Evolutionary conservation across 2,113 vertebrate species (phyloP), one percentile per base, ranked within the genome.

Genomic region (Tamias sibiricus): DNA sequence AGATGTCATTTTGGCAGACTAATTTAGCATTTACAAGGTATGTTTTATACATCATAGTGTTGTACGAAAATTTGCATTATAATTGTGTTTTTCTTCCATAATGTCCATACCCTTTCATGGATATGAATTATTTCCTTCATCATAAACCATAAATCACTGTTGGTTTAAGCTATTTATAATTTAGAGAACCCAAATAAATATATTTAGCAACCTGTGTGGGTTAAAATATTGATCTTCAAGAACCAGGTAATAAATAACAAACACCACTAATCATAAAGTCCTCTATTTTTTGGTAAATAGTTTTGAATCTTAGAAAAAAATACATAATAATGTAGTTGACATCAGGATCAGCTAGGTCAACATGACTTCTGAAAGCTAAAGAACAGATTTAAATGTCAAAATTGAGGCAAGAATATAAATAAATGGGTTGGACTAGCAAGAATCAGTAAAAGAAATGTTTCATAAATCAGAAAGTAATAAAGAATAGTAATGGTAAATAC

Each of bases 101-200:
- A 83, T 94, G 2, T 40, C 17, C 22, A 84, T 40, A 32, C 8
- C 37, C 10, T n/a, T 88, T 47, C n/a, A 92, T n/a, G 16, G 20
- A 80, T 66, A 22, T 80, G 62, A 72, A 88, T 66, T 94, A 59
- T 37, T 91, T 94, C 2, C 7, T 91, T 92, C n/a, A 80, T 68
- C 16, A 30, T 69, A 83, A 80, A 75, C 35, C 57, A 62, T 35
- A 89, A 86, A 6, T 62, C 37, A 94, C 28, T 90, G 8, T 82
- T 86, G 40, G 52, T 71, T 86, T 95, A 87, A 76, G 59, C 24
- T 44, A 80, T 71, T 47, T 79, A 54, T 77, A 85, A 13, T 77
- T 92, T 68, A 32, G 0, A 57, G 9, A 42, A 71, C 72, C 24
- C 66, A 89, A 94, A 40, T 59, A 91, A 68, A 74, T 91, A 59